These are phyloP conservation scores for Drosophila picticornis DNA, from an alignment of 2,888 invertebrate species.

Conservation along the genomic window DNA sequence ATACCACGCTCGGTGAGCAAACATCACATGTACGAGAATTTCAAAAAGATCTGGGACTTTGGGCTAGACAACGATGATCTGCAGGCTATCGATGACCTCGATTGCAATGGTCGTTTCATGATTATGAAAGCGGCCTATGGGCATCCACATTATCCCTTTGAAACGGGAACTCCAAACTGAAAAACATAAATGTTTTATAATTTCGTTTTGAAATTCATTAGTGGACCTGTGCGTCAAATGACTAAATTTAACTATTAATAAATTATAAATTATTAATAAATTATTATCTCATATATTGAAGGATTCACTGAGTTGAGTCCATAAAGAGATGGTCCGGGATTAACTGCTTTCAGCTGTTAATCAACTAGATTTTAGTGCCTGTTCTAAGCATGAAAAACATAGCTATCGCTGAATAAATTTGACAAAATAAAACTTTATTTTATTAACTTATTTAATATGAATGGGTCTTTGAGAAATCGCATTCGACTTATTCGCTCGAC, in stretches of 20 bases:
- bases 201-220: constrained; percentile 4
- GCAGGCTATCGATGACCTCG: constrained; percentile 61
- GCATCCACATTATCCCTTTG: constrained; percentile 68
- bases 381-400: not conserved
- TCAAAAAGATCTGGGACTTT: constrained; percentile 72
- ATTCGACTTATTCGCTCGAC: not conserved
- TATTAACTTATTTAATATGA: constrained; percentile 6
- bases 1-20: constrained; percentile 73
- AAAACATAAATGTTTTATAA: constrained; percentile 8
- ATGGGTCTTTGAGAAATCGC: not conserved
- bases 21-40: constrained; percentile 68
- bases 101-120: constrained; percentile 74
- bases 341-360: not conserved
- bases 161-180: constrained; percentile 6
- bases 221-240: constrained; percentile 11
- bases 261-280: not conserved
- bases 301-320: not conserved
- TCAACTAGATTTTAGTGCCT: not conserved
- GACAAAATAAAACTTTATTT: not conserved
- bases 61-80: constrained; percentile 62
- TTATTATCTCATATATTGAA: not conserved
- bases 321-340: no score
- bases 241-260: constrained; percentile 10
- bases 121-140: constrained; percentile 70
- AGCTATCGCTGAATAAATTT: constrained; percentile 9